Base-by-base conservation (phyloP, 2,888 invertebrate species). In the Fragum whitleyi region DNA sequence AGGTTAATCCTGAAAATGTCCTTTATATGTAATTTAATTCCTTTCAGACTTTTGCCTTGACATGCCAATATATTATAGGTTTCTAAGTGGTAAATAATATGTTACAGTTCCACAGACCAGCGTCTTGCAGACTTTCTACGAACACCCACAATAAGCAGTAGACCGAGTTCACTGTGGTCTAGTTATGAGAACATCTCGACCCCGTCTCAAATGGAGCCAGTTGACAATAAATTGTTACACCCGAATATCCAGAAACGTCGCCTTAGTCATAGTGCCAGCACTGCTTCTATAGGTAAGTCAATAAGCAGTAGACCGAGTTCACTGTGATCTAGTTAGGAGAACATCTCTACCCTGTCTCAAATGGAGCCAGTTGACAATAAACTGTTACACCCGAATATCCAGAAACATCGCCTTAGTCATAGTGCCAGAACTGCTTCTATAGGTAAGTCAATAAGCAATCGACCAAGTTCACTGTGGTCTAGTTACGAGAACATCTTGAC, bases 161-260 rank as follows among this genome's bases (percentile, higher is more conserved):
- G 74, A 53, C 81, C 79, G 1, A 90, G 90, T 51, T 88, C 87
- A 0, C 69, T 81, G 21, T 91, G 90, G 91, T 92, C 92, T n/a
- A 91, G 90, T 79, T 90, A 90, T 62, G 92, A 92, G 68, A 90
- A 91, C 79, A 89, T 90, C 55, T 91, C 91, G 7, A 90, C 90
- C 0, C 90, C 91, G 0, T 89, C 90, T 9, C 79, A 77, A 28
- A 74, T 73, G 2, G 85, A 85, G 51, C 70, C 53, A n/a, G 65
- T 75, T 23, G 84, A 86, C 19, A 61, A 51, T 2, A 76, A 74
- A 32, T 70, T 81, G 14, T 77, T 86, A 19, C 78, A 75, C 26
- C 80, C 86, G 9, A 75, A 74, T 47, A 71, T 73, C 9, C 23
- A 75, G 19, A 75, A 72, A 29, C 79, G 86, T 19, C 72, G 78